Conservation (phyloP, 2,888 invertebrate species). For the Capitulum mitella region DNA sequence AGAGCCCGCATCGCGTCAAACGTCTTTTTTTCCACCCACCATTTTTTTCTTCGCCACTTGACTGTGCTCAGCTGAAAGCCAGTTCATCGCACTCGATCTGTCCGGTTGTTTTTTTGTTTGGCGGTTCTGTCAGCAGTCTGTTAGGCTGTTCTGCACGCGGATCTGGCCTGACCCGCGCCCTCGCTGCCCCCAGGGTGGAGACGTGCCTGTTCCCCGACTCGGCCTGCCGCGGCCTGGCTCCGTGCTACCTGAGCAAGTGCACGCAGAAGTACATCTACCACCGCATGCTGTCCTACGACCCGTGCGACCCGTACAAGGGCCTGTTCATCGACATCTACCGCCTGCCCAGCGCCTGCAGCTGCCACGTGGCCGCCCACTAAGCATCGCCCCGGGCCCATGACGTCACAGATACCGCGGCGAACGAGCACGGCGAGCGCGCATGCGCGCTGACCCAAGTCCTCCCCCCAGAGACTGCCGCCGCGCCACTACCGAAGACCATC, state of each 20-base stretch:
- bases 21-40: too few relatives aligned
- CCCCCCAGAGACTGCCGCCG: slow-evolving; percentile 1
- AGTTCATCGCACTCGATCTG: too few relatives aligned
- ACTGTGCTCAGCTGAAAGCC: too few relatives aligned
- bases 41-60: too few relatives aligned
- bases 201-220: slow-evolving; percentile 37
- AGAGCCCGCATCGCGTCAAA: too few relatives aligned
- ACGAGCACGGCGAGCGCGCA: not conserved
- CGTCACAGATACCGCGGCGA: not conserved
- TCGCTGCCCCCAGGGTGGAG: slow-evolving; percentile 36
- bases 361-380: slow-evolving; percentile 37
- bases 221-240: slow-evolving; percentile 37
- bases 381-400: not conserved
- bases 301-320: slow-evolving; percentile 38
- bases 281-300: slow-evolving; percentile 38
- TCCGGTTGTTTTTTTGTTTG: too few relatives aligned
- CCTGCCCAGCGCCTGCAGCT: slow-evolving; percentile 41
- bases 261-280: slow-evolving; percentile 39
- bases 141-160: not conserved
- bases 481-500: not conserved
- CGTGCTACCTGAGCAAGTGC: slow-evolving; percentile 38
- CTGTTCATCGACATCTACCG: slow-evolving; percentile 41
- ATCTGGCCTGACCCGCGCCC: not conserved
- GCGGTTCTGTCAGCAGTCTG: too few relatives aligned
- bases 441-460: not conserved